Base-by-base conservation (phyloP, 2,888 invertebrate species). In the Drosophila neutralis region DNA sequence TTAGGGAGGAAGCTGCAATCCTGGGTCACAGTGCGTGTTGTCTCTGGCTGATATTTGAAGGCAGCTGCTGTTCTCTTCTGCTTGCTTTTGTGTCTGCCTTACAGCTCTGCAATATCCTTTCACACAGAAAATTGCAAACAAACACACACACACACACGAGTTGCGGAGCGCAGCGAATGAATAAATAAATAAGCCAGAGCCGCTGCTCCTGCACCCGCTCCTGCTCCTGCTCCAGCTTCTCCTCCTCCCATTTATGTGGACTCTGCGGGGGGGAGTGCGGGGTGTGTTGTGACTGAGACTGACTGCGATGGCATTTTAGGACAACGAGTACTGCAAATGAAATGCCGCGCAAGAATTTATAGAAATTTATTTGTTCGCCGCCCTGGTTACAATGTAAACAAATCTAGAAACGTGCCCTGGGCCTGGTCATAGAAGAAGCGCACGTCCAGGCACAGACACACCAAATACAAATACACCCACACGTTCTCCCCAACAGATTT, bases 281-380 rank as follows among this genome's bases (percentile, higher is more conserved):
- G 18, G 27, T 27, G 45, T 38, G 27, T 71, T 68, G 68, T 67
- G 82, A 82, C 76, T 85, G 78, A 80, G 87, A 87, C 73, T 73
- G 80, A 74, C 57, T 74, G 75, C 58, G 69, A 69, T 69, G 75
- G 87, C 77, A 85, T 84, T 85, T 85, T 85, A 76, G 87, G 89
- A 82, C 87, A 83, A 59, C 65, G 70, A 73, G 76, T 53, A 63
- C 69, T 60, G 81, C 71, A 87, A 85, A 87, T 89, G 87, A 90
- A 90, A 87, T 84, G 87, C 89, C 87, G 82, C 85, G 89, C 80
- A 81, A 84, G 87, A 87, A 90, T 87, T 90, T 87, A 86, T 88
- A 90, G 83, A 89, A 89, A 90, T 88, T 77, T 90, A 87, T 90
- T 89, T 86, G 83, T 75, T 70, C 73, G 71, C 67, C 76, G 64